Percentiles rank a stretch among this genome's conserved stretches.
These are phyloP conservation scores for Ianthella basta DNA, from an alignment of 37 sponge, comb jelly and placozoan species.

Conservation along the genomic window DNA sequence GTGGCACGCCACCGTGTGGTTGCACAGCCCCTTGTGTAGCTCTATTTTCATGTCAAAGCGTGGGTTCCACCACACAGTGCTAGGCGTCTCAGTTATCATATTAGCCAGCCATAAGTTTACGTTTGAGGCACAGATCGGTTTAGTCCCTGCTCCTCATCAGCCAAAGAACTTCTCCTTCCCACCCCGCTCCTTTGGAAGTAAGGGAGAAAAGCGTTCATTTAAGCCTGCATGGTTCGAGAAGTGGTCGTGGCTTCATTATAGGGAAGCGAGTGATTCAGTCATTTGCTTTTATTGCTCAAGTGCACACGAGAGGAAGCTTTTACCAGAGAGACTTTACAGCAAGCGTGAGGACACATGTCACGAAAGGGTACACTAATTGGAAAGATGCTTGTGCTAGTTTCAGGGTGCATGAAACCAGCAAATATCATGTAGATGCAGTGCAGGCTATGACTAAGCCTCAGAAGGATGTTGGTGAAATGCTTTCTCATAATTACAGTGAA, in stretches of 20 bases:
- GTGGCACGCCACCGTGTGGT: too few species aligned
- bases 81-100: too few species aligned
- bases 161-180: constrained; percentile 23
- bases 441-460: constrained; percentile 15
- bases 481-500: not conserved
- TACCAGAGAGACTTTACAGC: constrained; percentile 3
- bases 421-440: constrained; percentile 37
- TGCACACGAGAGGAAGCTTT: constrained; percentile 24
- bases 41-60: too few species aligned
- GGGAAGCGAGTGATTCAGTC: constrained; percentile 26
- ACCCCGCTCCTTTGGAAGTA: constrained; percentile 1
- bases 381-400: constrained; percentile 51
- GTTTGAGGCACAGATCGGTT: too few species aligned
- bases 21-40: too few species aligned
- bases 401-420: constrained; percentile 12
- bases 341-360: constrained; percentile 29
- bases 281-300: constrained; percentile 47
- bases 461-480: constrained; percentile 32
- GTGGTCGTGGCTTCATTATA: constrained; percentile 47
- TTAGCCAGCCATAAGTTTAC: too few species aligned
- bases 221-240: constrained; percentile 34
- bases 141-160: constrained; percentile 1
- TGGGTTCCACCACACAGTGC: too few species aligned
- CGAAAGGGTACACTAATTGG: constrained; percentile 43
- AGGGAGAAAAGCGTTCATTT: constrained; percentile 42